Evolutionary conservation across 2,888 invertebrate genomes (phyloP), one percentile per base, ranked within the genome.

Genomic region (Hypomecis atomaria): DNA sequence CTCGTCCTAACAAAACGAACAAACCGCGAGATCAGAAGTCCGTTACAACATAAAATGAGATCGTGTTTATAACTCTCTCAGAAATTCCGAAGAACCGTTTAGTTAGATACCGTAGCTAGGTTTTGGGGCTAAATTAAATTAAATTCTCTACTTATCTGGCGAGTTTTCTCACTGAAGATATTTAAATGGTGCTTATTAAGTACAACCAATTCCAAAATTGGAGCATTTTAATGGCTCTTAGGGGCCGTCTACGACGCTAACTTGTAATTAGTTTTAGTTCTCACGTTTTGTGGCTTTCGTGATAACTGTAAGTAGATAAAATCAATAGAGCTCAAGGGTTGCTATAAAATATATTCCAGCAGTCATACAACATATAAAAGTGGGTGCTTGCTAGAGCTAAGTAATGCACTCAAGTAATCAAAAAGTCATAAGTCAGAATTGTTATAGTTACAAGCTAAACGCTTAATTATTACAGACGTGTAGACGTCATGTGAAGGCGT

Each of bases 61-160:
- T 72, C 62, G 72, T 76, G 75, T 77, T 79, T 78, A 80, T 78
- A 76, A 75, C 72, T 75, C 62, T 65, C 64, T 59, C 65, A 62
- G 72, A 79, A 79, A 75, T 82, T 78, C 73, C 67, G 72, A 78
- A 75, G 78, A 70, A 53, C 68, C 77, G 73, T 78, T 80, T 78
- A 78, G 65, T 80, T 78, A 78, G 65, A 71, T 73, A 70, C 66
- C 72, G 74, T 71, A 68, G 75, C 75, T 71, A 73, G 74, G 73
- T 74, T 73, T 23, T 69, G 67, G 69, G 80, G 78, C 83, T 75
- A 71, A 83, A 82, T 84, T 84, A 86, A 86, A 71, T 87, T 86
- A 84, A 86, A 84, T 77, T 76, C 78, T 72, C 69, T 71, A 82
- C 75, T 82, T 83, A 82, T 79, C 79, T 79, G 67, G 67, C 62